Evolutionary conservation across 2,113 vertebrate species (phyloP), one percentile per base, ranked within the genome.

Genomic region (Salminus brasiliensis): DNA sequence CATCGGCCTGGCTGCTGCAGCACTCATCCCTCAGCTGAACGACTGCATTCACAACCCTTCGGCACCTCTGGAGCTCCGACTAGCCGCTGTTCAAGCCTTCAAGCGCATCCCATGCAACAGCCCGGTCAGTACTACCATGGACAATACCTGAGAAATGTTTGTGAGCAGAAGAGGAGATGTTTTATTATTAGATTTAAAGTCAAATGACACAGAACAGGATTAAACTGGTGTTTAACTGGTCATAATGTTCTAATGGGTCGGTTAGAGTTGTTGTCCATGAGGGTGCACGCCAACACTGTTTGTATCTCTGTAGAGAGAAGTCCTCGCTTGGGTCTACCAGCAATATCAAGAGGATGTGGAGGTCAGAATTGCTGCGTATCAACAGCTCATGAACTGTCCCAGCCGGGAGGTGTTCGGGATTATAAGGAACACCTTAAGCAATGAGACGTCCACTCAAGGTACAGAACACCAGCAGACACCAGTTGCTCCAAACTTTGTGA

Each of bases 391-490:
- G 93, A 92, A 85, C 76, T 97, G 95, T 83, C 94, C 95, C 0
- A 84, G 89, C 23, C 87, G 88, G 32, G 87, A 92, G 5, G 82
- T 95, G 34, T 93, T 95, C 79, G 85, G 91, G 53, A 88, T 85
- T 85, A 91, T 97, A 74, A 92, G 85, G 81, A 85, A 57, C 21
- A 94, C 91, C 0, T 93, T 96, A 67, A 88, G 85, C 29, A 86
- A 82, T 0, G 94, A 97, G 90, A 93, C 70, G 7, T 97, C 96
- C 79, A 95, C 90, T 80, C 96, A 97, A 94, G 96, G 96, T 97
- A n/a, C n/a, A n/a, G n/a, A n/a, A n/a, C n/a, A n/a, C n/a, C n/a
- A n/a, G n/a, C n/a, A n/a, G n/a, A n/a, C n/a, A n/a, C n/a, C n/a
- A n/a, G n/a, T n/a, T n/a, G n/a, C n/a, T n/a, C n/a, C n/a, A n/a